Base-by-base conservation (phyloP, 1,140 invertebrate species). In the Vanessa tameamea region DNA sequence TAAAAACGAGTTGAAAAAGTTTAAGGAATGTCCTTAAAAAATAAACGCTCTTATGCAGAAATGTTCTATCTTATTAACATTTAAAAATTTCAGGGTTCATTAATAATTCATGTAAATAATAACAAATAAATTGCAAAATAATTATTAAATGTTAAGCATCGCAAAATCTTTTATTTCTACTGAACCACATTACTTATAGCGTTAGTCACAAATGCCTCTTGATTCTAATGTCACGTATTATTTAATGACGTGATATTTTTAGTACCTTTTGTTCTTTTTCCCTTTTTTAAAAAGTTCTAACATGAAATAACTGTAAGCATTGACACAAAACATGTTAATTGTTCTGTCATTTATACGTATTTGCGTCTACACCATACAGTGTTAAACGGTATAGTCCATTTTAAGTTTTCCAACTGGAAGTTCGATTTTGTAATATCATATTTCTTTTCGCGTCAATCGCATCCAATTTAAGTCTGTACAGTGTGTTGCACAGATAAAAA, bases 301-400 rank as follows among this genome's bases (percentile, higher is more conserved):
- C 77, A 80, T 64, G 75, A 82, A 23, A 80, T 91, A 90, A 86
- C 89, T 87, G 90, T 92, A 80, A 69, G 72, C 71, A 77, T 88
- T 89, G 86, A 85, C 87, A 85, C 81, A 76, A 72, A 74, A 82
- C 80, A 84, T 90, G 90, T 88, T 92, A 92, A 92, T 87, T 90
- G 83, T 68, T 73, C 78, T 82, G 86, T 86, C 83, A 86, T 87
- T 87, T 86, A 83, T 83, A 84, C 82, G 85, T 59, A 69, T 84
- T 78, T 73, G 74, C 81, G 67, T 82, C 53, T 69, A 69, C 73
- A 72, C 57, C 75, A 82, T 78, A 47, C 72, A 73, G 68, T 74
- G 77, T 79, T 50, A 68, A 82, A 79, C 81, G 68, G 69, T 73
- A 76, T 87, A 88, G 88, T 90, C 61, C 70, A 78, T 82, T 80